These are phyloP conservation scores for Strigops habroptila DNA, from an alignment of 2,113 vertebrate species.

Conservation along the genomic window DNA sequence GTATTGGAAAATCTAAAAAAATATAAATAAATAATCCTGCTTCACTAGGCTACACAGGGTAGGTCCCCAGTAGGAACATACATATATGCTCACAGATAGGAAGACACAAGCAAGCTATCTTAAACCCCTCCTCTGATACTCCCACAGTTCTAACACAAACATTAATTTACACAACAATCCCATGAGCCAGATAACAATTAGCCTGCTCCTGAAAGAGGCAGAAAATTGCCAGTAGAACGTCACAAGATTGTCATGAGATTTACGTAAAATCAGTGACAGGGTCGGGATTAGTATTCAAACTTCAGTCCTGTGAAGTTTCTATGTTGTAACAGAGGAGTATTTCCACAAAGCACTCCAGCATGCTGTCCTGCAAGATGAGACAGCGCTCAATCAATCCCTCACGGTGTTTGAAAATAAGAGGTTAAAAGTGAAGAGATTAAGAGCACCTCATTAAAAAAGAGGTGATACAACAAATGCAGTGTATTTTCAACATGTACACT, in stretches of 20 bases:
- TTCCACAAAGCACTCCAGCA: neutral
- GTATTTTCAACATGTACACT: neutral
- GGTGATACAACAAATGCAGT: neutral
- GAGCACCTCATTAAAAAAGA: neutral
- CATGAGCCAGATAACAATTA: neutral
- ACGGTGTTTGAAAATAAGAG: neutral
- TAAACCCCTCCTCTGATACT: neutral
- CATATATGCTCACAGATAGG: accelerated
- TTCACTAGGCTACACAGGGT: neutral
- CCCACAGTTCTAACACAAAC: neutral
- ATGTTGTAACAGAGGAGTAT: neutral
- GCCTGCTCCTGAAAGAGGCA: neutral
- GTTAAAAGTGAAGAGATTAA: neutral
- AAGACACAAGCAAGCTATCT: neutral
- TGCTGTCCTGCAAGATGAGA: neutral
- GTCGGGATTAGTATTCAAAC: neutral
- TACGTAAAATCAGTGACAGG: neutral
- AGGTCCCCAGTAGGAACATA: accelerated
- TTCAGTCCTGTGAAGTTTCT: neutral
- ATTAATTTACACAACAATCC: neutral
- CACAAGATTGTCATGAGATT: neutral
- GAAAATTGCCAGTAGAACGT: neutral
- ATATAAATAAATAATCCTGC: neutral
- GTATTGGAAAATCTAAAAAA: neutral
- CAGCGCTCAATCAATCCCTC: accelerated